Conservation (phyloP, 2,113 vertebrate species). For the human region GRCh38 chr2:45263001-45263500, state of each 20-base stretch:
- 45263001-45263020: background rate
- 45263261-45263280: conserved; percentile 83
- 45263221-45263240: conserved; percentile 73
- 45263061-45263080: background rate
- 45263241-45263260: conserved; percentile 82
- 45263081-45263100: conserved; percentile 30
- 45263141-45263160: conserved; percentile 24
- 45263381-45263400: conserved; percentile 61
- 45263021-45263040: background rate
- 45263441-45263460: conserved; percentile 71
- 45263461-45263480: conserved; percentile 70
- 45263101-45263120: background rate
- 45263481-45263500: conserved; percentile 42
- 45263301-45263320: conserved; percentile 70
- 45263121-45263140: conserved; percentile 43
- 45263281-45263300: conserved; percentile 79
- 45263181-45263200: conserved; percentile 44
- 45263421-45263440: conserved; percentile 62
- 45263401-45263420: conserved; percentile 76
- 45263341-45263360: conserved; percentile 81
- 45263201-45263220: conserved; percentile 58
- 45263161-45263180: conserved; percentile 73
- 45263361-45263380: conserved; percentile 79
- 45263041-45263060: conserved; percentile 33
- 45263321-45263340: conserved; percentile 76